These are phyloP conservation scores for Sebastiscus albofasciatus DNA, from an alignment of 2,797 vertebrate genomes.

Conservation along the genomic window DNA sequence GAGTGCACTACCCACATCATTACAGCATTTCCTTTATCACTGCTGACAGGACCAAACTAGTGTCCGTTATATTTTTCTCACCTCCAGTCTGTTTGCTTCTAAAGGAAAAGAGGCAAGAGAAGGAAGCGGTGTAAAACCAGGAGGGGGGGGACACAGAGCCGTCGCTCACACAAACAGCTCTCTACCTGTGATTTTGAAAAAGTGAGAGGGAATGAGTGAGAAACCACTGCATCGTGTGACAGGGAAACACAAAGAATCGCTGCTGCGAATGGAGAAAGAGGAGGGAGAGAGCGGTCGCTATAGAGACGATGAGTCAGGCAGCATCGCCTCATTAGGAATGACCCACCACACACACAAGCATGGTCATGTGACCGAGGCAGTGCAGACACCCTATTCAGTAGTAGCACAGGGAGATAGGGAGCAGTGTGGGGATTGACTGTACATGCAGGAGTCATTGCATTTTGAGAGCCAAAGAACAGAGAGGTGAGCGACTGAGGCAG, in stretches of 20 bases:
- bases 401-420: constrained; percentile 45
- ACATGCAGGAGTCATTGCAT: constrained; percentile 70
- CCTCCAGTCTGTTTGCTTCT: constrained; percentile 54
- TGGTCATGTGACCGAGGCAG: constrained; percentile 64
- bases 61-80: constrained; percentile 55
- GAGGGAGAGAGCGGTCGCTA: constrained; percentile 64
- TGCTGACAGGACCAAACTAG: constrained; percentile 63
- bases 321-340: constrained; percentile 78
- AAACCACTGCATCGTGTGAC: constrained; percentile 50
- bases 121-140: constrained; percentile 33
- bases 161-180: constrained; percentile 43
- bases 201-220: constrained; percentile 45
- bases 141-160: constrained; percentile 5
- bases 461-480: constrained; percentile 71
- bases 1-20: constrained; percentile 52
- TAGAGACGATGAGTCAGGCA: constrained; percentile 77
- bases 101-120: constrained; percentile 39
- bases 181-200: constrained; percentile 53
- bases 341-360: constrained; percentile 73
- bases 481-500: constrained; percentile 61
- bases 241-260: constrained; percentile 61
- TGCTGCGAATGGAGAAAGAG: constrained; percentile 44
- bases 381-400: constrained; percentile 60
- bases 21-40: constrained; percentile 61
- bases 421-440: constrained; percentile 55